These are phyloP conservation scores for Beris morrisii DNA, from an alignment of 2,888 invertebrate genomes.

Conservation along the genomic window DNA sequence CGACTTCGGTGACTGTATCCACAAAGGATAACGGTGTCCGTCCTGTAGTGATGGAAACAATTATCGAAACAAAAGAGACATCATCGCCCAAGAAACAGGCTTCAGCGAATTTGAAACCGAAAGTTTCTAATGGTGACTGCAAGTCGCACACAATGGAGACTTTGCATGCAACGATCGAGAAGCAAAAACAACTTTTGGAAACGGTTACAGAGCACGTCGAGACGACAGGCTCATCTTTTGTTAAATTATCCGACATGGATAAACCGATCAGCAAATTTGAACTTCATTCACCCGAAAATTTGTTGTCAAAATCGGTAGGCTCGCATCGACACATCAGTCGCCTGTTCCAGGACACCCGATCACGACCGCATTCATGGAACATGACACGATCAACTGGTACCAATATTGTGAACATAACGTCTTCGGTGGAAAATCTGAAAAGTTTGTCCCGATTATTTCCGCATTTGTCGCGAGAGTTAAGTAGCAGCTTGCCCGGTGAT, in stretches of 20 bases:
- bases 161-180: conserved; percentile 51
- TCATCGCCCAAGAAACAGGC: conserved; percentile 52
- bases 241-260: conserved; percentile 78
- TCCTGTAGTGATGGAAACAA: conserved; percentile 53
- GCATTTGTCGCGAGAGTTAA: conserved; percentile 58
- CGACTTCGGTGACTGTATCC: conserved; percentile 4
- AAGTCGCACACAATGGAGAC: conserved; percentile 51
- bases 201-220: conserved; percentile 52
- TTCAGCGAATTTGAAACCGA: conserved; percentile 33
- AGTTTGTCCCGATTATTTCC: conserved; percentile 67
- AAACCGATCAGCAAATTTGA: conserved; percentile 63
- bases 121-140: conserved; percentile 28
- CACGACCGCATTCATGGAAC: conserved; percentile 57
- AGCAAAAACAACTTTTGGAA: conserved; percentile 54
- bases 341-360: conserved; percentile 57
- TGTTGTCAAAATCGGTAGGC: conserved; percentile 54
- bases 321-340: conserved; percentile 52
- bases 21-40: conserved; percentile 49
- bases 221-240: conserved; percentile 60
- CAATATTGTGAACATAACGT: conserved; percentile 57
- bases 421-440: conserved; percentile 62
- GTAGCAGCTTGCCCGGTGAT: conserved; percentile 54
- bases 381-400: conserved; percentile 66
- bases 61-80: conserved; percentile 56
- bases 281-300: conserved; percentile 52